These are phyloP conservation scores for Drosophila pseudoananassae DNA, from an alignment of 1,140 invertebrate genomes.

Conservation along the genomic window DNA sequence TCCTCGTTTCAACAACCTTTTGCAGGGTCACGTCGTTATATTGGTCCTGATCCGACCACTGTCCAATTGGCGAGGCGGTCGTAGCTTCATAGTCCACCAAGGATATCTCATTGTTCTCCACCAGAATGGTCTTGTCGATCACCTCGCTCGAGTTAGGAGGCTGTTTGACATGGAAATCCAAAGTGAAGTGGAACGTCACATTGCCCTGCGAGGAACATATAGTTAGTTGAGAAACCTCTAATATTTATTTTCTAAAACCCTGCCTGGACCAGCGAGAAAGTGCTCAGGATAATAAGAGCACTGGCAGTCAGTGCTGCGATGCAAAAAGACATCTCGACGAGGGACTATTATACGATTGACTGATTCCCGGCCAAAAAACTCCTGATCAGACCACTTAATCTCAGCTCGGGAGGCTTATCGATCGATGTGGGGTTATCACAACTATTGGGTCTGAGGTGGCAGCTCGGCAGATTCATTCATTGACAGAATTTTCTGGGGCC, in stretches of 20 bases:
- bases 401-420: constrained; percentile 14
- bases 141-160: constrained; percentile 30
- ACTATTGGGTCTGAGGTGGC: constrained; percentile 40
- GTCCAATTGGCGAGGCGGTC: constrained; percentile 3
- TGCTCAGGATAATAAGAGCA: constrained; percentile 32
- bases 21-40: constrained; percentile 28
- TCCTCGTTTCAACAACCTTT: constrained; percentile 30
- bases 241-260: neutral
- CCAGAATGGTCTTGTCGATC: constrained; percentile 52
- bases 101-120: constrained; percentile 48
- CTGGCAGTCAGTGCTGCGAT: neutral
- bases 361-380: constrained; percentile 46
- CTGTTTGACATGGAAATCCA: constrained; percentile 60
- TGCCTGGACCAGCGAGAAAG: constrained; percentile 33
- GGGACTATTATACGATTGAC: constrained; percentile 44
- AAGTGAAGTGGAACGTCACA: constrained; percentile 52
- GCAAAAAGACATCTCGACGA: constrained; percentile 43
- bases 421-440: constrained; percentile 22
- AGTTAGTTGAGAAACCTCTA: neutral
- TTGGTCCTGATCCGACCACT: constrained; percentile 35
- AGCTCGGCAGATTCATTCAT: constrained; percentile 13
- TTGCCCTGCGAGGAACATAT: constrained; percentile 38
- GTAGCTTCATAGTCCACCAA: constrained; percentile 36
- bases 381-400: constrained; percentile 64
- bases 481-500: constrained; percentile 14